Evolutionary conservation across 2,113 vertebrate species (phyloP).

Genomic region (Merops nubicus): DNA sequence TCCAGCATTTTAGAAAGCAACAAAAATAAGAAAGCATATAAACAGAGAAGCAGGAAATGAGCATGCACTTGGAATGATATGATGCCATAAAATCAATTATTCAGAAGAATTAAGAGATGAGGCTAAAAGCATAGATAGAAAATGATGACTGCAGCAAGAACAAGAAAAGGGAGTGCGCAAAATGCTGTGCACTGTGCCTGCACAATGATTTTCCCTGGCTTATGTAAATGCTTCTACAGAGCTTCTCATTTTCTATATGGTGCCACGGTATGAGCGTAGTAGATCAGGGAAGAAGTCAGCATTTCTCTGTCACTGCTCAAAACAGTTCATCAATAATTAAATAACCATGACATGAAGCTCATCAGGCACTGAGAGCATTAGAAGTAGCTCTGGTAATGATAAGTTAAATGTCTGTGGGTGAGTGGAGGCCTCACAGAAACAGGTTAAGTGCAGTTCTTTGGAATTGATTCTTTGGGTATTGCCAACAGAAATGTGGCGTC

Average conservation of each 20-base stretch:
- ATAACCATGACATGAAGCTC: not conserved
- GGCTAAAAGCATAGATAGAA: not conserved
- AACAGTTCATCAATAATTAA: not conserved
- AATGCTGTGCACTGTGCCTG: not conserved
- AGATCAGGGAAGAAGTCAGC: not conserved
- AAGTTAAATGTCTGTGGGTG: not conserved
- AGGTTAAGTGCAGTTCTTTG: not conserved
- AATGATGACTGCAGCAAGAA: not conserved
- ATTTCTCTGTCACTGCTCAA: not conserved
- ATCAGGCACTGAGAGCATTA: not conserved
- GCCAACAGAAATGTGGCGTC: not conserved
- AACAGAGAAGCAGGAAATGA: not conserved
- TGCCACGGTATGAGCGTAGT: not conserved
- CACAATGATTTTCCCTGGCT: not conserved
- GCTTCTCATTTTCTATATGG: not conserved
- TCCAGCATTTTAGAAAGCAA: not conserved
- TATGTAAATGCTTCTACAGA: not conserved
- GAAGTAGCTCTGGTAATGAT: not conserved
- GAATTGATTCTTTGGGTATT: not conserved
- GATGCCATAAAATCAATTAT: not conserved
- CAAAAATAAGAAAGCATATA: not conserved
- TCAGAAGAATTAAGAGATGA: not conserved
- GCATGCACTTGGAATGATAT: not conserved
- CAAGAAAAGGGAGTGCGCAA: not conserved
- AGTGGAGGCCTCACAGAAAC: not conserved